A percentile compares a stretch with the other conserved stretches of the same genome.
Evolutionary conservation across 2,797 vertebrate genomes (phyloP).

Genomic region (Tenualosa thibaudeaui): DNA sequence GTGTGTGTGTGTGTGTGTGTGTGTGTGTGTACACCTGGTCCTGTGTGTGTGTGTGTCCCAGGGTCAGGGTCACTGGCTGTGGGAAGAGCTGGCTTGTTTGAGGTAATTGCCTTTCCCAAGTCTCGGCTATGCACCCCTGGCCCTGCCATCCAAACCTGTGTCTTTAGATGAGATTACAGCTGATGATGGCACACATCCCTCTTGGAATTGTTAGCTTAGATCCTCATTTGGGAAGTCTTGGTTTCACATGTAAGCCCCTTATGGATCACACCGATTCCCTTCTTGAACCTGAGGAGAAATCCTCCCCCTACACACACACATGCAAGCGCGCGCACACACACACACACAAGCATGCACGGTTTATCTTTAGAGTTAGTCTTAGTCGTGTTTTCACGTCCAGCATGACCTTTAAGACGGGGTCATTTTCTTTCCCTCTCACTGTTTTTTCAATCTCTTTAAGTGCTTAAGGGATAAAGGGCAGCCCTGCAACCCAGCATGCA

Average conservation of each 20-base stretch:
- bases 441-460: conserved; percentile 7
- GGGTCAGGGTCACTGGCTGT: not conserved
- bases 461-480: not conserved
- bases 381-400: not conserved
- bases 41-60: conserved; percentile 15
- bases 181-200: not conserved
- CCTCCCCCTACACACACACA: not conserved
- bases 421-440: not conserved
- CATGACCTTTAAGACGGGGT: conserved; percentile 24
- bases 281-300: not conserved
- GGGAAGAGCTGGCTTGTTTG: not conserved
- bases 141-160: not conserved
- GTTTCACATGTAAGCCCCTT: not conserved
- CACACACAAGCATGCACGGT: not conserved
- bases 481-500: not conserved
- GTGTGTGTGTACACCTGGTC: conserved; percentile 31
- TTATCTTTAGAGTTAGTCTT: not conserved
- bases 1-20: conserved; percentile 21
- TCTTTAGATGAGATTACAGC: not conserved
- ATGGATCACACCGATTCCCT: not conserved
- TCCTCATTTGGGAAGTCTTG: not conserved
- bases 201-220: not conserved
- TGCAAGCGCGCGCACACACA: not conserved
- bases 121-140: not conserved
- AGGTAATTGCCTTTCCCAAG: not conserved